These are phyloP conservation scores for Ephialtes manifestator DNA, from an alignment of 2,888 invertebrate species.

Conservation along the genomic window DNA sequence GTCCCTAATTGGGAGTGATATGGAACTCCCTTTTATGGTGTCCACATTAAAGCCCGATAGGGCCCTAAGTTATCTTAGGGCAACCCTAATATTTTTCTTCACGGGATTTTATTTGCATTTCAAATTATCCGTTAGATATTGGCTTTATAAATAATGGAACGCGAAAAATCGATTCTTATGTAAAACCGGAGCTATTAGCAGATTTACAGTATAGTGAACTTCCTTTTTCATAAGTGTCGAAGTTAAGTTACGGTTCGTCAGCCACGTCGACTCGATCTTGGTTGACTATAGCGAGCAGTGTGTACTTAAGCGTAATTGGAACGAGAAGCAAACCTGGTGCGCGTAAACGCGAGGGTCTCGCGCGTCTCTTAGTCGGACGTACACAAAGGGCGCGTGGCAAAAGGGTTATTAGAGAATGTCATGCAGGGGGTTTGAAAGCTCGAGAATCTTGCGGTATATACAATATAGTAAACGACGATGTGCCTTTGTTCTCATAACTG, in stretches of 20 bases:
- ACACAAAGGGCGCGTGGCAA: slow-evolving; percentile 41
- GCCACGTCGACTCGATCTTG: slow-evolving; percentile 44
- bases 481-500: neutral
- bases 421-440: neutral
- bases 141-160: neutral
- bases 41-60: too few relatives aligned
- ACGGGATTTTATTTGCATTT: too few relatives aligned
- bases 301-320: slow-evolving; percentile 46
- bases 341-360: slow-evolving; percentile 44
- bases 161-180: neutral
- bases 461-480: slow-evolving; percentile 13
- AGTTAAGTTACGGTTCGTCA: slow-evolving; percentile 46
- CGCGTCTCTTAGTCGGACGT: slow-evolving; percentile 36
- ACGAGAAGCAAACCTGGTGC: slow-evolving; percentile 42
- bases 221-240: slow-evolving; percentile 10
- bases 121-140: neutral
- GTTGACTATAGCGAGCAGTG: slow-evolving; percentile 34
- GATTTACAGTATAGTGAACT: neutral
- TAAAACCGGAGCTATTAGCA: neutral
- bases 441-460: slow-evolving; percentile 11
- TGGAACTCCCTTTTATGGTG: too few relatives aligned
- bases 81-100: too few relatives aligned
- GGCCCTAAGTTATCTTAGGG: too few relatives aligned
- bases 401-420: slow-evolving; percentile 44
- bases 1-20: too few relatives aligned